Evolutionary conservation across 2,113 vertebrate species (phyloP).

Genomic region (Ammodytes dubius): DNA sequence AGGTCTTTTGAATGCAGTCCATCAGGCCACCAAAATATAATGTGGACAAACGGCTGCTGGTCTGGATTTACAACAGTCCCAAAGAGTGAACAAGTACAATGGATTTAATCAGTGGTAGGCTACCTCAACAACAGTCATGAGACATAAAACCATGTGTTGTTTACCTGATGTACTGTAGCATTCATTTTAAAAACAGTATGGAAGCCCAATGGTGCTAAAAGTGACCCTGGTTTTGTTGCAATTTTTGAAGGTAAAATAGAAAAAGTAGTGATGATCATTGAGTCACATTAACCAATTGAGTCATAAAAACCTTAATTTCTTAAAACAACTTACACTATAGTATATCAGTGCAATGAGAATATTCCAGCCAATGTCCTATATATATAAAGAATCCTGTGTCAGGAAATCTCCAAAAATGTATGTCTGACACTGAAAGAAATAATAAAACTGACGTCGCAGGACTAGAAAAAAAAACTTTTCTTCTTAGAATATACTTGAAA

Average conservation of each 20-base stretch:
- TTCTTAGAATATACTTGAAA: background rate
- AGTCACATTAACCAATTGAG: background rate
- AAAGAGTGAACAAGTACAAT: background rate
- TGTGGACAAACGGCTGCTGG: constrained; percentile 20
- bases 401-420: background rate
- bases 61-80: background rate
- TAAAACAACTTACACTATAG: background rate
- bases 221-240: background rate
- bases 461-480: too few species aligned
- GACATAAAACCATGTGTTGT: background rate
- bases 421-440: background rate
- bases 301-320: background rate
- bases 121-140: background rate
- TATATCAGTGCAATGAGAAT: background rate
- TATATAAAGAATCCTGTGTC: background rate
- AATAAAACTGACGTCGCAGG: too few species aligned
- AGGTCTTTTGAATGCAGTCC: constrained; percentile 49
- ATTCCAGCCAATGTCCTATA: background rate
- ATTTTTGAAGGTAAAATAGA: background rate
- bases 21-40: constrained; percentile 32
- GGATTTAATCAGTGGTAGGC: background rate
- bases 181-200: background rate
- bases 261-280: background rate
- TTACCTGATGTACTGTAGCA: background rate
- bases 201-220: background rate